Evolutionary conservation across 2,113 vertebrate genomes (phyloP).

Genomic region (Oncorhynchus nerka): DNA sequence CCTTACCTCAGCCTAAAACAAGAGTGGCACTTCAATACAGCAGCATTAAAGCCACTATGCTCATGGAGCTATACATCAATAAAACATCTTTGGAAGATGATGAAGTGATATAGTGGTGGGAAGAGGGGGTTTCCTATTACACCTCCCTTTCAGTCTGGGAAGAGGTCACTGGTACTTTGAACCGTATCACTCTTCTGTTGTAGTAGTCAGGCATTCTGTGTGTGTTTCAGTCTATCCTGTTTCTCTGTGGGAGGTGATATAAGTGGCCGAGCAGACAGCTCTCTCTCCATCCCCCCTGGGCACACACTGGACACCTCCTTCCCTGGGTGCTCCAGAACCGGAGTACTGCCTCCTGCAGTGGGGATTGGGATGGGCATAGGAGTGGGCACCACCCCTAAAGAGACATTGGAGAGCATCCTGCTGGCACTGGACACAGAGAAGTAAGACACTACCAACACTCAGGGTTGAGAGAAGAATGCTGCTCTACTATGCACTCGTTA

Average conservation of each 20-base stretch:
- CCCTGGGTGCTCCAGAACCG: slow-evolving; percentile 70
- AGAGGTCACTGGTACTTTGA: not conserved
- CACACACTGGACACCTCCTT: slow-evolving; percentile 71
- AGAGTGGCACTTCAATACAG: too few relatives aligned
- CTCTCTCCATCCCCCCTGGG: slow-evolving; percentile 48
- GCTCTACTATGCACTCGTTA: not conserved
- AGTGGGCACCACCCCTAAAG: slow-evolving; percentile 67
- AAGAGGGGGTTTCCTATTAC: not conserved
- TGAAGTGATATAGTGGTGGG: not conserved
- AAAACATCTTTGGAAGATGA: not conserved
- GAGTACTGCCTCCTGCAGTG: slow-evolving; percentile 44
- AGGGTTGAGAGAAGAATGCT: not conserved
- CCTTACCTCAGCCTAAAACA: not conserved
- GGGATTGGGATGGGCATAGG: slow-evolving; percentile 27
- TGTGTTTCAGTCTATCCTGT: slow-evolving; percentile 68
- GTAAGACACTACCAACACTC: slow-evolving; percentile 67
- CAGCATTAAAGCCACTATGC: not conserved
- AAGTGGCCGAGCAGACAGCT: slow-evolving; percentile 77
- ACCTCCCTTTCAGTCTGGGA: not conserved
- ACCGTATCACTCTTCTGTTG: not conserved
- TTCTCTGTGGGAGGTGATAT: slow-evolving; percentile 65
- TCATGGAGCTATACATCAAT: not conserved
- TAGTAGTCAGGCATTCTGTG: not conserved
- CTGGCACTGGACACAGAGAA: slow-evolving; percentile 93
- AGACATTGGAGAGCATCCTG: slow-evolving; percentile 92